Evolutionary conservation across 2,888 invertebrate species (phyloP).

Genomic region (Lumbricus terrestris): DNA sequence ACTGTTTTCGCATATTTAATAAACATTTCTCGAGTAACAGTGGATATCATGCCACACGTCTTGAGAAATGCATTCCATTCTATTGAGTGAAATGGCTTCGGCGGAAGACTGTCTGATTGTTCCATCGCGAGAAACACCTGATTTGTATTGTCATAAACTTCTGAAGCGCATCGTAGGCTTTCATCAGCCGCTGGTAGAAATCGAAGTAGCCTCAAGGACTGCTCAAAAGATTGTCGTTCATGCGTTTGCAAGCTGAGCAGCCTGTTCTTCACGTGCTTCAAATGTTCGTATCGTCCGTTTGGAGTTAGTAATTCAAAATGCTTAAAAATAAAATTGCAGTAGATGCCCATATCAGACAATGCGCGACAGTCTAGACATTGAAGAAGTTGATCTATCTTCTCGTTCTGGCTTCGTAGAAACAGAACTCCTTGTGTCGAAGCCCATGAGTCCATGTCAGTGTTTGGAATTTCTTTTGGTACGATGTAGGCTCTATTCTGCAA

Average conservation of each 20-base stretch:
- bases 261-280: conserved; percentile 34
- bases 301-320: conserved; percentile 37
- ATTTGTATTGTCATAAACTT: conserved; percentile 40
- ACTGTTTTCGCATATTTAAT: conserved; percentile 38
- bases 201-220: background rate
- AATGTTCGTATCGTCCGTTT: conserved; percentile 34
- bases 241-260: background rate
- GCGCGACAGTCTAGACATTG: conserved; percentile 32
- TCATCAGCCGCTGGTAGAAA: background rate
- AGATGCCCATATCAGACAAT: conserved; percentile 35
- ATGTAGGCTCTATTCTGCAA: conserved; percentile 32
- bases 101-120: conserved; percentile 36
- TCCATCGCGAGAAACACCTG: conserved; percentile 38
- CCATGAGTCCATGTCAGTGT: conserved; percentile 38
- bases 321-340: conserved; percentile 38
- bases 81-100: conserved; percentile 38
- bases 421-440: conserved; percentile 33
- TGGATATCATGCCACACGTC: conserved; percentile 37
- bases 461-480: conserved; percentile 39
- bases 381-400: conserved; percentile 33
- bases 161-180: conserved; percentile 22
- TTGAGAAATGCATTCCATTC: conserved; percentile 41
- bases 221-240: background rate
- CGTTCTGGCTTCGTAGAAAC: conserved; percentile 36
- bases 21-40: conserved; percentile 36